Evolutionary conservation across 1,140 invertebrate genomes (phyloP).

Genomic region (Eriocheir sinensis): DNA sequence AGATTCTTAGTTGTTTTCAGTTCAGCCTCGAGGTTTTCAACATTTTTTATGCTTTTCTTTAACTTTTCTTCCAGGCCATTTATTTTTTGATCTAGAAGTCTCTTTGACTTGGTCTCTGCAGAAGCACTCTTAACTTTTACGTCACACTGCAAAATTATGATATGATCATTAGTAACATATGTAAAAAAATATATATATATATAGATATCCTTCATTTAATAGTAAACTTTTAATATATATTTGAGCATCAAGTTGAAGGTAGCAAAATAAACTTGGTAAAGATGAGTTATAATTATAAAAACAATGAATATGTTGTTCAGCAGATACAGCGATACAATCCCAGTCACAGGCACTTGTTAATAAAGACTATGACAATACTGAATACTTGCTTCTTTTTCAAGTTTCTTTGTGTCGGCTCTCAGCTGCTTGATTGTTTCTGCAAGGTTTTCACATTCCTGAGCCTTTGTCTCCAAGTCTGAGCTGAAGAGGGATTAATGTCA

Average conservation of each 20-base stretch:
- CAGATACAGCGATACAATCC: too few species aligned
- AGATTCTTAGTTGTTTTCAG: background rate
- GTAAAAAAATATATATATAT: background rate
- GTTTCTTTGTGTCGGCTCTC: background rate
- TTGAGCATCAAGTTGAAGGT: too few species aligned
- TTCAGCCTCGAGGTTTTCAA: background rate
- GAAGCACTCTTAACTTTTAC: constrained; percentile 6
- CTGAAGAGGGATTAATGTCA: background rate
- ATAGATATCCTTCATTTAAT: too few species aligned
- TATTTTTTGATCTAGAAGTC: constrained; percentile 27
- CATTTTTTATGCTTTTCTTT: background rate
- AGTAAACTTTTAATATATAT: too few species aligned
- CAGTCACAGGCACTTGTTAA: too few species aligned
- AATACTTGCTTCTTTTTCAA: constrained; percentile 1
- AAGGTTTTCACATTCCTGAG: background rate
- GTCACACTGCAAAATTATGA: background rate
- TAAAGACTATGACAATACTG: background rate
- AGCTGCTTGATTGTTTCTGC: background rate
- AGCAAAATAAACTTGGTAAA: background rate
- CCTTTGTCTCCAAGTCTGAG: background rate
- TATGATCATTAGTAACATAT: too few species aligned
- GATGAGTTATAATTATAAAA: background rate
- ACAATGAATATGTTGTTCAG: too few species aligned
- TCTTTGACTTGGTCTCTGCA: background rate
- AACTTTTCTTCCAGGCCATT: background rate